Conservation (phyloP, 2,113 vertebrate genomes). For the Carollia perspicillata region DNA sequence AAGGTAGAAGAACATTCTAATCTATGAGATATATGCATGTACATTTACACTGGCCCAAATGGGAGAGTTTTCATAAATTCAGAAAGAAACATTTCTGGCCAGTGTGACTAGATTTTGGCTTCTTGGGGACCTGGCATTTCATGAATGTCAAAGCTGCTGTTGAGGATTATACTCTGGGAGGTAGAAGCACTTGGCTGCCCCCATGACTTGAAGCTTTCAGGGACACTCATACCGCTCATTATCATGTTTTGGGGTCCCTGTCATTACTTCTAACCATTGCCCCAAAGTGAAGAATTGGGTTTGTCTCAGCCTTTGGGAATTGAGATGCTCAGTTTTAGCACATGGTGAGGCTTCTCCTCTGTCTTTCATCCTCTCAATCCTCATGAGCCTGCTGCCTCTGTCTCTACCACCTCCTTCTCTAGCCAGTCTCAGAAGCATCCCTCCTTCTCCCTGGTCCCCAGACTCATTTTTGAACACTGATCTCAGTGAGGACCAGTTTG, state of each 20-base stretch:
- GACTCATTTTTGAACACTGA: background rate
- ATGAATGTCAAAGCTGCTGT: accelerated
- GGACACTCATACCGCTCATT: too few relatives aligned
- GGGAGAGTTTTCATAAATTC: background rate
- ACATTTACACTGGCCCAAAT: accelerated
- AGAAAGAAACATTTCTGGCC: background rate
- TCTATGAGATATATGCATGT: background rate
- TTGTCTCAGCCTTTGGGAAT: background rate
- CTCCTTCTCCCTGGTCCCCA: too few relatives aligned
- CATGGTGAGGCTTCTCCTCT: background rate
- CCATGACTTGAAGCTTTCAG: background rate
- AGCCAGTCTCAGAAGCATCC: background rate
- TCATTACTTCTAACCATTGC: background rate
- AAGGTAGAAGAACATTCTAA: too few relatives aligned
- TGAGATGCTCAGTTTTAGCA: background rate
- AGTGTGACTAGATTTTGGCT: background rate
- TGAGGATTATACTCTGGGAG: background rate
- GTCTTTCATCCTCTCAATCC: background rate
- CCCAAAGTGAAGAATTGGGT: background rate
- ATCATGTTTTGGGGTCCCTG: background rate
- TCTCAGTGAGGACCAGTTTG: background rate
- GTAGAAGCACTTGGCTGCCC: background rate
- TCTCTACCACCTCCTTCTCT: background rate
- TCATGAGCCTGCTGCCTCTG: too few relatives aligned
- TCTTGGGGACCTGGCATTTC: background rate